These are phyloP conservation scores for Palaemon carinicauda DNA, from an alignment of 1,140 invertebrate genomes.

Conservation along the genomic window DNA sequence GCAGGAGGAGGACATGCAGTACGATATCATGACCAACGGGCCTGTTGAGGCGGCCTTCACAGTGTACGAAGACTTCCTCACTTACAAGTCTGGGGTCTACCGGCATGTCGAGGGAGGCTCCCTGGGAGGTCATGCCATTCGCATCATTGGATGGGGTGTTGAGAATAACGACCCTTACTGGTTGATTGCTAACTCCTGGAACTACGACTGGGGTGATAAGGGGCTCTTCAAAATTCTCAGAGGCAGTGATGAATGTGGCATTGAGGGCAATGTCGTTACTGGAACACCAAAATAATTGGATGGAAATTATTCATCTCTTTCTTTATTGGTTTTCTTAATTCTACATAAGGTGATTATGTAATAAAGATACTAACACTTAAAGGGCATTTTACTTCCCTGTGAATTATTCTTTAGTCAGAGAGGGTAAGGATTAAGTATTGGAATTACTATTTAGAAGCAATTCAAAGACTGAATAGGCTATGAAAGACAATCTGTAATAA, in stretches of 20 bases:
- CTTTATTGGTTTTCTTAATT: no score
- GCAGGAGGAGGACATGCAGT: slow-evolving; percentile 77
- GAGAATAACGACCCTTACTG: slow-evolving; percentile 85
- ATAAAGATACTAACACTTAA: no score
- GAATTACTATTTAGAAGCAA: no score
- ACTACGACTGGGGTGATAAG: slow-evolving; percentile 81
- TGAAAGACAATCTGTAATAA: no score
- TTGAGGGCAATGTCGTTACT: slow-evolving; percentile 81
- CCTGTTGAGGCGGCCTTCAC: slow-evolving; percentile 91
- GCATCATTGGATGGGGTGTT: slow-evolving; percentile 87
- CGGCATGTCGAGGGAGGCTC: slow-evolving; percentile 76
- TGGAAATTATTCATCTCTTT: no score
- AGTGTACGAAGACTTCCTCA: slow-evolving; percentile 87
- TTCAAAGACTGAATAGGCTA: no score
- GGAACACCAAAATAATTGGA: slow-evolving; percentile 71
- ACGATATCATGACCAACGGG: slow-evolving; percentile 86
- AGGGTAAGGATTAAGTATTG: no score
- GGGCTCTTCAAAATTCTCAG: slow-evolving; percentile 88
- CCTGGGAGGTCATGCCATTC: slow-evolving; percentile 89
- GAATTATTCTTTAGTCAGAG: no score
- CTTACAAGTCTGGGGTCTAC: slow-evolving; percentile 89
- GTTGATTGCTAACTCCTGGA: slow-evolving; percentile 93
- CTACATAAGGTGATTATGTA: no score
- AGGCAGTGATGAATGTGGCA: slow-evolving; percentile 88
- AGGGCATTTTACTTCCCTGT: no score